Evolutionary conservation across 2,888 invertebrate genomes (phyloP), one percentile per base, ranked within the genome.

Genomic region (Trichogramma dendrolimi): DNA sequence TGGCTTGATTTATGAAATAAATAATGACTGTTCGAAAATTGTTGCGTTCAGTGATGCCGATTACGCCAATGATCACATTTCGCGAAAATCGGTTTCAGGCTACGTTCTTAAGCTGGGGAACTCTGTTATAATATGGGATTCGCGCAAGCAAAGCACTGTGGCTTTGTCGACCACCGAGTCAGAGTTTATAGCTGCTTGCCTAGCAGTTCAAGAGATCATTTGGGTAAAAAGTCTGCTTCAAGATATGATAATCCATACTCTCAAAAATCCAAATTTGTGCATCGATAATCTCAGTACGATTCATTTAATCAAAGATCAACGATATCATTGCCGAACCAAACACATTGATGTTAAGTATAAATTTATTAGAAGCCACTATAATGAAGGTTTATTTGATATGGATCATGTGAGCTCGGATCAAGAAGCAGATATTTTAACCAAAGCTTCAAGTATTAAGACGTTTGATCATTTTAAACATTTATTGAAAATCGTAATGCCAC

Each of bases 1-100:
- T 55, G 54, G 60, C 42, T 46, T 60, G 55, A 44, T 60, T 44
- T 55, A 55, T 51, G 55, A 60, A 10, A 60, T 40, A 40, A 43
- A 40, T 41, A 60, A 55, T 51, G 14, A 55, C 11, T 55, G 60
- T 55, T 40, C 11, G 42, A 55, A 48, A 54, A 53, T 59, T 40
- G n/a, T 41, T 47, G 53, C 47, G 4, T 59, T 53, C 44, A 60
- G 60, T 55, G 55, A 60, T 54, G 60, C 50, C 4, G 58, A 58
- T n/a, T 58, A 39, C 44, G 58, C 51, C 7, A 39, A 11, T 8
- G 51, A 58, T 44, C 38, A 50, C 8, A 44, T 51, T 4, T 39
- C 50, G 3, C 8, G 50, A 51, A 58, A 52, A 41, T 58, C 58
- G 14, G 58, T 58, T 14, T 52, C 52, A 4, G 58, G 52, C 6